Percentiles rank a stretch among this genome's conserved stretches.
These are phyloP conservation scores for Leptonema lineaticorne DNA, from an alignment of 1,140 invertebrate genomes.

Conservation along the genomic window DNA sequence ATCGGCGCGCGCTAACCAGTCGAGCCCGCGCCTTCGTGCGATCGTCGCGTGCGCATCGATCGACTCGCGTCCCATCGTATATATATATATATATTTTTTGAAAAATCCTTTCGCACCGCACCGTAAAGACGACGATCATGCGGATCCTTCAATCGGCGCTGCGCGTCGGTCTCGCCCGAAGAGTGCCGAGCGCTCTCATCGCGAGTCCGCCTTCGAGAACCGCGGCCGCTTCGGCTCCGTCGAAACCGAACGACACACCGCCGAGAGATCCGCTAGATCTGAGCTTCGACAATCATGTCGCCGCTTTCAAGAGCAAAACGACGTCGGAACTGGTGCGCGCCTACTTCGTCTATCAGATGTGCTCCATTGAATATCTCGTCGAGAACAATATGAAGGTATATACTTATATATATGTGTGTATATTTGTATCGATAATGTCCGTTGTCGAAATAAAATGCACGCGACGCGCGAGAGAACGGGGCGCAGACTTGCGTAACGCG, in stretches of 20 bases:
- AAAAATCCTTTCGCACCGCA: too few species aligned
- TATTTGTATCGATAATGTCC: too few species aligned
- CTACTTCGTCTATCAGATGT: conserved; percentile 91
- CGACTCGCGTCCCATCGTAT: background rate
- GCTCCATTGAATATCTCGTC: conserved; percentile 86
- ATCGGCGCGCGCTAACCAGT: conserved; percentile 18
- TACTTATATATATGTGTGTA: conserved; percentile 30
- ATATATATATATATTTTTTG: too few species aligned
- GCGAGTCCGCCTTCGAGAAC: conserved; percentile 16
- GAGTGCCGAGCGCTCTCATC: background rate
- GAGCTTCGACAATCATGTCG: conserved; percentile 77
- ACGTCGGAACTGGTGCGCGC: conserved; percentile 90
- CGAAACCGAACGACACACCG: conserved; percentile 45
- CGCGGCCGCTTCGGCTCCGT: conserved; percentile 44
- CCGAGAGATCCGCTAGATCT: conserved; percentile 82
- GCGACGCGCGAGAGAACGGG: too few species aligned
- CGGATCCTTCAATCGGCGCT: conserved; percentile 33
- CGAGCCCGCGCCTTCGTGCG: too few species aligned
- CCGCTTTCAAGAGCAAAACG: conserved; percentile 92
- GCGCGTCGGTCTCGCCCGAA: conserved; percentile 25
- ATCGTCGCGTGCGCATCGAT: background rate
- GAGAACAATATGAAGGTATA: conserved; percentile 93
- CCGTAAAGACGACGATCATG: conserved; percentile 21
- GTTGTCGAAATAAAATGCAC: too few species aligned
- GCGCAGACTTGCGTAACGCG: background rate